Evolutionary conservation across 2,113 vertebrate genomes (phyloP), one percentile per base, ranked within the genome.

Genomic region (Sinocyclocheilus grahami): DNA sequence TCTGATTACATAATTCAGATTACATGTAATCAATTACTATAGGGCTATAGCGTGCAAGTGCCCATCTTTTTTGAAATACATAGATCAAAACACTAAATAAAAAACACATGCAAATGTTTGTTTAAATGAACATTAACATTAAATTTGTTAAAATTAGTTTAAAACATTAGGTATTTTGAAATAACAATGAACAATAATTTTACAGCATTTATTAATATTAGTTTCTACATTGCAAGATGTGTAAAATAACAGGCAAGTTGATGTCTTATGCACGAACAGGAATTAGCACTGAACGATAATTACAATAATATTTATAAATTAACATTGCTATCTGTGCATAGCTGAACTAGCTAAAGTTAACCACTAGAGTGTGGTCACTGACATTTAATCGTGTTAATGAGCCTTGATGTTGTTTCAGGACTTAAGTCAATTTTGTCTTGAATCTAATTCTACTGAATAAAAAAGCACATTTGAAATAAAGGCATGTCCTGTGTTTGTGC

Each of bases 281-380:
- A 72, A 10, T 39, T 22, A 39, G 37, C 33, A 72, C 33, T 37
- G 8, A 37, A 37, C 16, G 16, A 18, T 22, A 22, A 39, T 69
- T 8, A 69, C 5, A 33, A 18, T 69, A 8, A 16, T 16, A 14
- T 14, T 6, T 1, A 2, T 67, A 7, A 30, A 71, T 39, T 22
- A 39, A 71, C 8, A 22, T 10, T 10, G n/a, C 14, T 7, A 46
- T 9, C 42, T 46, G 42, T 46, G 8, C 4, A 63, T 10, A 9
- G 12, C 78, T 65, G 78, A 48, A 65, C 39, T 42, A 81, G 3
- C 78, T 65, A 9, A 65, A 14, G 16, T 67, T 10, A 48, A 46
- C 79, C 79, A 81, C 39, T 27, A 63, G 79, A 81, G n/a, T 60
- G 79, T 39, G 60, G 10, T 80, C 37, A 42, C 20, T 42, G 58